Evolutionary conservation across 2,888 invertebrate species (phyloP).

Genomic region (Eilema caniola): DNA sequence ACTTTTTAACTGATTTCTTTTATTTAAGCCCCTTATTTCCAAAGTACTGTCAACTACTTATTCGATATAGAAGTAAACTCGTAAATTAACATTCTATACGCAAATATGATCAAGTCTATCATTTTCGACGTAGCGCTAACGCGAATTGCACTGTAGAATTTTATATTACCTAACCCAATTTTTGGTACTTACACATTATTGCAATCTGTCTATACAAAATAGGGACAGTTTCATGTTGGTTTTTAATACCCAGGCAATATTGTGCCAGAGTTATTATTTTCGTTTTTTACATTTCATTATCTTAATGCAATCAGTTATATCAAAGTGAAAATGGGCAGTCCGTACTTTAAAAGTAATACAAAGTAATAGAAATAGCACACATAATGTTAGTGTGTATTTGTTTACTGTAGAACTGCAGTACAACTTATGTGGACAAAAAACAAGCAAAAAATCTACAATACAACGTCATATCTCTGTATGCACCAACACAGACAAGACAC

Average conservation of each 20-base stretch:
- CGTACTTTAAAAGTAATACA: too few relatives aligned
- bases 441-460: constrained; percentile 31
- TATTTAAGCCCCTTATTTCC: too few relatives aligned
- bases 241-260: neutral
- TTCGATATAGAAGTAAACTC: neutral
- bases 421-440: constrained; percentile 16
- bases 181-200: too few relatives aligned
- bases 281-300: too few relatives aligned
- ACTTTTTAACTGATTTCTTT: neutral
- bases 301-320: too few relatives aligned
- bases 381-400: neutral
- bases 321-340: too few relatives aligned
- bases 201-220: neutral
- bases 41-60: neutral
- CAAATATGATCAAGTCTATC: neutral
- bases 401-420: neutral
- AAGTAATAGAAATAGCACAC: constrained; percentile 1
- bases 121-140: neutral
- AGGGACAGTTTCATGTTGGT: neutral
- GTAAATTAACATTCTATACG: neutral
- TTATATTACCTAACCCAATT: too few relatives aligned
- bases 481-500: constrained; percentile 29
- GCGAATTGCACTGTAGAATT: neutral
- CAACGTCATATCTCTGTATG: constrained; percentile 33
- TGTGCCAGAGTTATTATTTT: too few relatives aligned